Evolutionary conservation across 30 jellyfish, hydroid and myxozoan genomes (phyloP).

Genomic region (Hydra vulgaris): DNA sequence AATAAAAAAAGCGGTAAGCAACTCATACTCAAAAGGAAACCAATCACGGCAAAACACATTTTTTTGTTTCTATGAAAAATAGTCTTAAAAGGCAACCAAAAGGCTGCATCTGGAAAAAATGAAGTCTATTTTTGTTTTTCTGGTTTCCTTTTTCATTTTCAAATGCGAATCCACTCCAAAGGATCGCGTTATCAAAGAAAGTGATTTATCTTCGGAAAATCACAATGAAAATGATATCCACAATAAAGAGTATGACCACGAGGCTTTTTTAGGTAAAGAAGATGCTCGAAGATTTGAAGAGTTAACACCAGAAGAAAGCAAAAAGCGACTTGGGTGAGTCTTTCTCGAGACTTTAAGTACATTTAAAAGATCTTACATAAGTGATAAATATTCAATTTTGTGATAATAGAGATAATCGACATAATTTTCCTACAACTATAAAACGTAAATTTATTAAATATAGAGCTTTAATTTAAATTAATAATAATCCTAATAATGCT

Average conservation of each 20-base stretch:
- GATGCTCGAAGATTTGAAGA: conserved; percentile 74
- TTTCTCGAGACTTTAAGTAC: background rate
- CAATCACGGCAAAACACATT: background rate
- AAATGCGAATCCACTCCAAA: conserved; percentile 39
- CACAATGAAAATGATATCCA: conserved; percentile 51
- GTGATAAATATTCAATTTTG: background rate
- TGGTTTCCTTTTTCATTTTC: background rate
- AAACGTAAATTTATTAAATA: too few species aligned
- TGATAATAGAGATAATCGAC: background rate
- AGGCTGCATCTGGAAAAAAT: background rate
- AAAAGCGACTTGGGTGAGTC: conserved; percentile 78
- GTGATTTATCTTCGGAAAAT: conserved; percentile 46
- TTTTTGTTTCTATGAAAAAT: background rate
- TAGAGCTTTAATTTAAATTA: too few species aligned
- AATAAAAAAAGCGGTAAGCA: too few species aligned
- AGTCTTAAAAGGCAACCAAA: background rate
- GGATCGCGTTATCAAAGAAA: conserved; percentile 48
- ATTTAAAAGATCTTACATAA: background rate
- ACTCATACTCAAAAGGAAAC: background rate
- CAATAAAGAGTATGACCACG: conserved; percentile 87
- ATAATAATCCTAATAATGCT: too few species aligned
- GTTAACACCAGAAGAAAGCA: conserved; percentile 82
- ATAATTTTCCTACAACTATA: too few species aligned
- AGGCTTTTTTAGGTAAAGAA: conserved; percentile 75
- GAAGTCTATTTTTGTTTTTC: background rate